Percentiles rank a stretch among this genome's conserved stretches.
These are phyloP conservation scores for Hermaeophaga mercurialis DNA, from an alignment of 2,888 invertebrate species.

Conservation along the genomic window DNA sequence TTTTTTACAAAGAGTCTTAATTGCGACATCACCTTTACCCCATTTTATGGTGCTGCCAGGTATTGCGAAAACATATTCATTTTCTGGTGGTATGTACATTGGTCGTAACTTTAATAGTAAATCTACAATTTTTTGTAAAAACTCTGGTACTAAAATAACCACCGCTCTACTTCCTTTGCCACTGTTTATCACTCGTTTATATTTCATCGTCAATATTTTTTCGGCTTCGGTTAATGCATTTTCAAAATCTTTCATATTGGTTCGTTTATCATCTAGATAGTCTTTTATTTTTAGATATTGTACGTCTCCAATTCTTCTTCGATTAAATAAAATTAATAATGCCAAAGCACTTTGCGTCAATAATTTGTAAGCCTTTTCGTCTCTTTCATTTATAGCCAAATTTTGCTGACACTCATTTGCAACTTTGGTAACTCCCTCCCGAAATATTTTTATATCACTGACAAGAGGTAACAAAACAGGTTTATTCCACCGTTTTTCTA, in stretches of 20 bases:
- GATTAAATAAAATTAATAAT: slow-evolving; percentile 36
- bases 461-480: slow-evolving; percentile 29
- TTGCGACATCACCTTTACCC: slow-evolving; percentile 44
- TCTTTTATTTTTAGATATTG: slow-evolving; percentile 27
- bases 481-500: slow-evolving; percentile 29
- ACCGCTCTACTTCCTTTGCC: slow-evolving; percentile 45
- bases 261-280: slow-evolving; percentile 26
- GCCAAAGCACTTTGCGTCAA: slow-evolving; percentile 30
- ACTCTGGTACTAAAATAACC: slow-evolving; percentile 42
- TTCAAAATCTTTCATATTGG: slow-evolving; percentile 38
- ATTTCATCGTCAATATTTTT: slow-evolving; percentile 38
- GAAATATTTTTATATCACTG: slow-evolving; percentile 23
- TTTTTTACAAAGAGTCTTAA: slow-evolving; percentile 37
- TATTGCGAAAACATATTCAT: slow-evolving; percentile 44
- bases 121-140: slow-evolving; percentile 37
- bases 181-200: slow-evolving; percentile 42
- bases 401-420: slow-evolving; percentile 19
- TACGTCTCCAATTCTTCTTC: slow-evolving; percentile 34
- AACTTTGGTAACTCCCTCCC: slow-evolving; percentile 13
- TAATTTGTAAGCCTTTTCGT: slow-evolving; percentile 26
- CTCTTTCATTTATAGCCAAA: slow-evolving; percentile 15
- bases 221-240: slow-evolving; percentile 34
- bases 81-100: slow-evolving; percentile 40
- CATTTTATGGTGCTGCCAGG: slow-evolving; percentile 40
- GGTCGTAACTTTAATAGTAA: slow-evolving; percentile 36